Base-by-base conservation (phyloP, 2,797 vertebrate species). In the Ptychadena robeensis region DNA sequence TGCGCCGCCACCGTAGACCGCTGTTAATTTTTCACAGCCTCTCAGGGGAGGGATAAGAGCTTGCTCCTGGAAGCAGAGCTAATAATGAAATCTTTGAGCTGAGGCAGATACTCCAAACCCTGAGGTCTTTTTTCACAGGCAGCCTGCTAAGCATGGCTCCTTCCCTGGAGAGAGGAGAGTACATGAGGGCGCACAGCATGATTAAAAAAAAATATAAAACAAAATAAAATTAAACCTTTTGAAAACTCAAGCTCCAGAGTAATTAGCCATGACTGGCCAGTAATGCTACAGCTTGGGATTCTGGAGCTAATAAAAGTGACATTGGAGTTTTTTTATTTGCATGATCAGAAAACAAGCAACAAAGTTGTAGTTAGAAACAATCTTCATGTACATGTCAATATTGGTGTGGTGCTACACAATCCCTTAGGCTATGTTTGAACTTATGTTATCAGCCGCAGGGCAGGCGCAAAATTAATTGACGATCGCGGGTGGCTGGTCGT, bases 51-150 rank as follows among this genome's bases (percentile, higher is more conserved):
- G 96, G 96, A 97, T 96, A 95, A 91, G 93, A 90, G 91, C 88
- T 92, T 93, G 95, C 96, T 98, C 95, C 94, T 94, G 95, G 96
- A 95, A 97, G 96, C 96, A 97, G 96, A 98, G 97, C 97, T 99
- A 99, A 99, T 99, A 99, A 99, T 95, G 95, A 94, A 92, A 95
- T 96, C 95, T 95, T 94, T 87, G 95, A 96, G 94, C 93, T 96
- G 95, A 95, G 92, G 94, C 93, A 92, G 95, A 94, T 93, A 94
- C 95, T 95, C 95, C 90, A 94, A 95, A 96, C 97, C 97, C 94
- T 90, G 92, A 96, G 97, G 96, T 96, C 95, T 96, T 76, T 79
- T 79, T 94, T 95, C 53, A 95, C 92, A 94, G 89, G 93, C 95
- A 97, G 96, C 95, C 95, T 97, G 96, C 96, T 97, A 97, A 98